Percentiles rank a stretch among this genome's conserved stretches.
These are phyloP conservation scores for Apodemia zela DNA, from an alignment of 2,888 invertebrate species.

Conservation along the genomic window DNA sequence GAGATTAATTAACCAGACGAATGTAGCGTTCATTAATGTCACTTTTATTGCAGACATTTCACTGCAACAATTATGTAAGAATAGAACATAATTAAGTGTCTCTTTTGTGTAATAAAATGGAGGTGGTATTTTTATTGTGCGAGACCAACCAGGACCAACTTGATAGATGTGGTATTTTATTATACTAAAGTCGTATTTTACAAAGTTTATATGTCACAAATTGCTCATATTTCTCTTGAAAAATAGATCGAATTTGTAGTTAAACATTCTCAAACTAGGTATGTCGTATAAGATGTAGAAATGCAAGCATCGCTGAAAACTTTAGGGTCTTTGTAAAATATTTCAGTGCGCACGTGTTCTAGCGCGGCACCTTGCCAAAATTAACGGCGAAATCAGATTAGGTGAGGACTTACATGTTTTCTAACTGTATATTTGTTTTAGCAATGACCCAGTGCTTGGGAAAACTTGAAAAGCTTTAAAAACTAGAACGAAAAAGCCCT, in stretches of 20 bases:
- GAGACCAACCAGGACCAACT: neutral
- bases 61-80: slow-evolving; percentile 47
- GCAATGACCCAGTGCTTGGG: too few relatives aligned
- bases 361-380: neutral
- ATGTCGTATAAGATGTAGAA: neutral
- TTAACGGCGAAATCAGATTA: neutral
- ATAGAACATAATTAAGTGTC: slow-evolving; percentile 24
- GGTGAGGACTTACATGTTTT: too few relatives aligned
- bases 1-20: slow-evolving; percentile 51
- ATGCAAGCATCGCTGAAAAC: neutral
- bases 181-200: neutral
- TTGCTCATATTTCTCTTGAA: neutral
- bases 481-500: too few relatives aligned
- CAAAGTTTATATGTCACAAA: neutral
- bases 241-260: neutral
- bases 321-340: neutral
- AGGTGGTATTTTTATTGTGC: slow-evolving; percentile 7
- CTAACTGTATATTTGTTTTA: too few relatives aligned
- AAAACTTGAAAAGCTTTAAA: too few relatives aligned
- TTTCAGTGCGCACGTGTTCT: slow-evolving; percentile 2
- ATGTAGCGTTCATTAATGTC: slow-evolving; percentile 51
- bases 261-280: neutral
- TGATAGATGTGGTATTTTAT: neutral
- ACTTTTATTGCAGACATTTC: slow-evolving; percentile 56
- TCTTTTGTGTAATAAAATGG: slow-evolving; percentile 12